Percentiles rank a stretch among this genome's conserved stretches.
phyloP scores from a whole-genome alignment of 2,113 vertebrate genomes.

The Agapornis roseicollis region DNA sequence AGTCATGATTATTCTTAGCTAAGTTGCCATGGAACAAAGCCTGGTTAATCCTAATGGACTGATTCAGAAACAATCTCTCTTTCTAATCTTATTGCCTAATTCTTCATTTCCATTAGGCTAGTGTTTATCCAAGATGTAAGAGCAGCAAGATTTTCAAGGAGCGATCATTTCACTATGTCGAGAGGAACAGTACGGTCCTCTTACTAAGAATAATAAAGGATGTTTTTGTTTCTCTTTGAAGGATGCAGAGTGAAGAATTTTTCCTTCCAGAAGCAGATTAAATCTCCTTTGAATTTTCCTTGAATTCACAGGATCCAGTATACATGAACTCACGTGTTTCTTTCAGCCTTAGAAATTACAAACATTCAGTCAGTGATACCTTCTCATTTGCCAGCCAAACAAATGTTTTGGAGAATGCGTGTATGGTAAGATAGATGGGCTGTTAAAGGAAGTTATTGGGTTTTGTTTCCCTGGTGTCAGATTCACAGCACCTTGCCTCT shows the following conservation, averaged over 20 bases:
- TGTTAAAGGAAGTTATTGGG: not conserved
- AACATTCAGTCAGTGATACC: not conserved
- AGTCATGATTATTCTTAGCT: slow-evolving; percentile 64
- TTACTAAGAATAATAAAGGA: not conserved
- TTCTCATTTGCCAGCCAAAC: not conserved
- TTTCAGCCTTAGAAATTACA: not conserved
- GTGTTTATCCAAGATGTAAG: not conserved
- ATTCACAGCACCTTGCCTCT: not conserved
- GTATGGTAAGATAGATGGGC: not conserved
- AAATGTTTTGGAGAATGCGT: not conserved
- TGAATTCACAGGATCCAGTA: not conserved
- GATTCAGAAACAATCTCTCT: slow-evolving; percentile 54
- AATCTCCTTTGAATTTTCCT: not conserved
- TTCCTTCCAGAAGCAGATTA: slow-evolving; percentile 13
- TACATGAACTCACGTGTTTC: not conserved
- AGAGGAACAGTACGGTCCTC: not conserved
- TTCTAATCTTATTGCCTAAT: slow-evolving; percentile 61
- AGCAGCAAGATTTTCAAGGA: not conserved
- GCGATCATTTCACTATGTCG: not conserved
- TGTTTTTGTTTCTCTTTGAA: slow-evolving; percentile 19
- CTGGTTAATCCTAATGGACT: slow-evolving; percentile 59
- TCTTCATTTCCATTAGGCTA: slow-evolving; percentile 5
- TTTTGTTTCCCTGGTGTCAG: not conserved
- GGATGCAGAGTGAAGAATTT: not conserved
- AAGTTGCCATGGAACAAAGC: slow-evolving; percentile 71